Percentiles rank a stretch among this genome's conserved stretches.
Evolutionary conservation across 2,888 invertebrate species (phyloP).

Genomic region (Anthophora plumipes): DNA sequence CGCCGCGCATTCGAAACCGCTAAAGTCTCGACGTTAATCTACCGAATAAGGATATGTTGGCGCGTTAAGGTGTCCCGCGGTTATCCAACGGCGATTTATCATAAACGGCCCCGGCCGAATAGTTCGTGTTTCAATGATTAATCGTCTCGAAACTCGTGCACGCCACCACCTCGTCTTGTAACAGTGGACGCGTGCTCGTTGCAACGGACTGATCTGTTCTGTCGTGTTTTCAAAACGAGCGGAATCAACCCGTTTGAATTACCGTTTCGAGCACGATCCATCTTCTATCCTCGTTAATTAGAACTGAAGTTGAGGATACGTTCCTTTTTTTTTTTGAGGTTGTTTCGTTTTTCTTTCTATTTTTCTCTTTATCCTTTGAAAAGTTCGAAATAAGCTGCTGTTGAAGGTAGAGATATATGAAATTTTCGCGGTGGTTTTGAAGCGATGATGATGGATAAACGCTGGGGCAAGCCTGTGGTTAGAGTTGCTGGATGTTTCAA

Average conservation of each 20-base stretch:
- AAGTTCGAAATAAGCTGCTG: no score
- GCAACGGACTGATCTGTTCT: not conserved
- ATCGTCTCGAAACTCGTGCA: constrained; percentile 30
- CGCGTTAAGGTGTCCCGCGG: constrained; percentile 54
- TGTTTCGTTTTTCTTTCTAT: no score
- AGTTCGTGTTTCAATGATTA: constrained; percentile 39
- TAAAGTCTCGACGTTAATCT: constrained; percentile 63
- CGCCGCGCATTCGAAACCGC: constrained; percentile 55
- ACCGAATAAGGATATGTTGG: constrained; percentile 63
- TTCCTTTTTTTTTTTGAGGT: no score
- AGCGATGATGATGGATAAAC: no score
- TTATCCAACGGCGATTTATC: constrained; percentile 47
- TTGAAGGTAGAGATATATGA: no score
- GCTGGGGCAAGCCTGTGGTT: no score
- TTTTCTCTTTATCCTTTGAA: no score
- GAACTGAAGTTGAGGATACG: not conserved
- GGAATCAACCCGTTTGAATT: not conserved
- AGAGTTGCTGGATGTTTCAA: no score
- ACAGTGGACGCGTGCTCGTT: constrained; percentile 1
- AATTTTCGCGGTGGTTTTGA: no score
- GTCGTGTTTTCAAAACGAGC: not conserved
- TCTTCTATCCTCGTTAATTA: not conserved
- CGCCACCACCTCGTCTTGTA: not conserved
- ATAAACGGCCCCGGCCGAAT: constrained; percentile 42
- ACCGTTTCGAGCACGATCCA: not conserved